Evolutionary conservation across 1,140 invertebrate species (phyloP).

Genomic region (Trichonephila inaurata): DNA sequence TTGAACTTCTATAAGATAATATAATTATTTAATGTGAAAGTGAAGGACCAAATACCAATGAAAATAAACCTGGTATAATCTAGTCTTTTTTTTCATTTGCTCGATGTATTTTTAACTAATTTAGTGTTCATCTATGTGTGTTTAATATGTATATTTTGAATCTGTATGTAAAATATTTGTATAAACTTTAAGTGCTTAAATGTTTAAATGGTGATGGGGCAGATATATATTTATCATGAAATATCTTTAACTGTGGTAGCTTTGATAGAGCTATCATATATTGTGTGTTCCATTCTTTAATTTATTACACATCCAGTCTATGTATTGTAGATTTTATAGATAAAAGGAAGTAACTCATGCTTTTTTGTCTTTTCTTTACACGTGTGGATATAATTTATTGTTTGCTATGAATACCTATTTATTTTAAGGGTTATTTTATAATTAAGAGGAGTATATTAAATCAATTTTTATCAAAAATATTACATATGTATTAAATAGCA

Average conservation of each 20-base stretch:
- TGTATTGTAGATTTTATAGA: not conserved
- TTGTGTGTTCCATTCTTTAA: not conserved
- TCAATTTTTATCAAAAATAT: no score
- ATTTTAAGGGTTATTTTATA: no score
- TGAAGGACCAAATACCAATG: not conserved
- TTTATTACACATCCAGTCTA: slow-evolving; percentile 11
- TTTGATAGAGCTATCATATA: not conserved
- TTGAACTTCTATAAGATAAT: no score
- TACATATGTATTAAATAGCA: no score
- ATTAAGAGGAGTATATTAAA: no score
- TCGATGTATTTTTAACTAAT: slow-evolving; percentile 14
- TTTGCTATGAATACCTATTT: no score
- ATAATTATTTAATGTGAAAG: not conserved
- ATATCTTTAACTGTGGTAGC: not conserved
- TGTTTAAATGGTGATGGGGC: not conserved
- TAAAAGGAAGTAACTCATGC: not conserved
- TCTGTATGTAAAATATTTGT: not conserved
- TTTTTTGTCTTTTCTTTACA: not conserved
- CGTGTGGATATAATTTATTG: no score
- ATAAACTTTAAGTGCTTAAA: not conserved
- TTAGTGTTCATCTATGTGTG: not conserved
- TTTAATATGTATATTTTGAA: slow-evolving; percentile 20
- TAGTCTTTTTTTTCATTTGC: not conserved
- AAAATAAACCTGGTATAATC: not conserved
- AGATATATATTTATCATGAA: not conserved